Base-by-base conservation (phyloP, 2,797 vertebrate species). In the Notolepis coatsorum region DNA sequence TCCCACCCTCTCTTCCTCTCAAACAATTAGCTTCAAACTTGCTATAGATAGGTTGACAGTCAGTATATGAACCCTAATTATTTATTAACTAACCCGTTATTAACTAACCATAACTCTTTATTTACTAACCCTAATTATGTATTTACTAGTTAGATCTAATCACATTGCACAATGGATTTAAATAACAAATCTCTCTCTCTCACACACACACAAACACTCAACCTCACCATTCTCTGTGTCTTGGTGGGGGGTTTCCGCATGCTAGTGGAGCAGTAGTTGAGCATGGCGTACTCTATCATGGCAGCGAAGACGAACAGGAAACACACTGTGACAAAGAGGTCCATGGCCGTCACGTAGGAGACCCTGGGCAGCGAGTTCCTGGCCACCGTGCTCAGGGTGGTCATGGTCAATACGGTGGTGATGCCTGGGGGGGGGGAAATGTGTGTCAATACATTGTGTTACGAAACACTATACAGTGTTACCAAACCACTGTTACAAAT, bases 291-390 rank as follows among this genome's bases (percentile, higher is more conserved):
- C 88, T 99, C 97, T 86, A 99, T 98, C 84, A 99, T 91, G 65
- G 97, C 97, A 1, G 97, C 97, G 9, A 99, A 98, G 72, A 99
- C 97, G 30, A 99, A 99, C 3, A 99, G 84, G 91, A 99, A 99
- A 88, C 97, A 98, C 54, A 99, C 96, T 0, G 97, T 98, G 84
- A 99, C 96, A 17, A 99, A 99, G 51, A 99, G 92, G 82, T 99
- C 97, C 96, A 99, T 98, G 59, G 97, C 97, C 0, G 97, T 99
- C 85, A 98, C 94, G 0, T 99, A 99, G 65, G 97, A 99, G 48
- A 99, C 97, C 12, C 96, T 91, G 0, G 97, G 97, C 18, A 99
- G 79, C 0, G 97, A 98, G 38, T 96, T 99, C 61, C 97, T 91
- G 62, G 97, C 96, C 53, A 98, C 97, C 9, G 97, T 97, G 82